phyloP scores from a whole-genome alignment of 2,113 vertebrate genomes.

The Corythornis vintsioides region DNA sequence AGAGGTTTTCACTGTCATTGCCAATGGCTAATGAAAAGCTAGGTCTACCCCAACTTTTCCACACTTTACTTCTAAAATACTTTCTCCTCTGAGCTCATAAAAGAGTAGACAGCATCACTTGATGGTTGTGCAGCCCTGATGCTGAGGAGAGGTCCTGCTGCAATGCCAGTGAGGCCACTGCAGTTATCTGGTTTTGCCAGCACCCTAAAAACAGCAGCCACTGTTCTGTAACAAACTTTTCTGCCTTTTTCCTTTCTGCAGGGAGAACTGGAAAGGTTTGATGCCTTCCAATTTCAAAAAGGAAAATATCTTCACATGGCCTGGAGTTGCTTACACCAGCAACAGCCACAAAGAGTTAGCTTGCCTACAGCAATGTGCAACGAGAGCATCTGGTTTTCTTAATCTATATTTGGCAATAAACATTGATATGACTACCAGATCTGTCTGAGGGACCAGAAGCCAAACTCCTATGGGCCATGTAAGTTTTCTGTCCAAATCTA shows the following conservation, averaged over 20 bases:
- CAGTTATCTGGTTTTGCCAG: neutral
- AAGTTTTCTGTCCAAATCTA: slow-evolving; percentile 9
- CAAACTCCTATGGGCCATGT: neutral
- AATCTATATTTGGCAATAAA: neutral
- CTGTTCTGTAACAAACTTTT: neutral
- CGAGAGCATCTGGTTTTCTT: slow-evolving; percentile 5
- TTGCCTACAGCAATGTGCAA: neutral
- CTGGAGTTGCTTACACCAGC: neutral
- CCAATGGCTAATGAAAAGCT: neutral
- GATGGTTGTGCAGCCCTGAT: neutral
- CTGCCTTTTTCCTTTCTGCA: neutral
- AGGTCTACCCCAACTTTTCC: neutral
- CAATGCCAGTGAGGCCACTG: neutral
- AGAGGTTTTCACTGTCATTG: neutral
- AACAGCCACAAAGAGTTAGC: rapidly evolving
- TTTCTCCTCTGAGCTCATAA: neutral
- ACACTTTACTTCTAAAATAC: neutral
- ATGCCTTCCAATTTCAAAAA: neutral
- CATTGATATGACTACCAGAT: neutral
- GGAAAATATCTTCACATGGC: neutral
- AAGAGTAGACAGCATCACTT: neutral
- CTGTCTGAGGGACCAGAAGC: neutral
- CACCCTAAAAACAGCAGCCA: neutral
- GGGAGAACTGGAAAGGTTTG: neutral
- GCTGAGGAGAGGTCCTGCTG: neutral